A percentile compares a stretch with the other conserved stretches of the same genome.
phyloP scores from a whole-genome alignment of 2,113 vertebrate genomes.

The Cercocebus atys region DNA sequence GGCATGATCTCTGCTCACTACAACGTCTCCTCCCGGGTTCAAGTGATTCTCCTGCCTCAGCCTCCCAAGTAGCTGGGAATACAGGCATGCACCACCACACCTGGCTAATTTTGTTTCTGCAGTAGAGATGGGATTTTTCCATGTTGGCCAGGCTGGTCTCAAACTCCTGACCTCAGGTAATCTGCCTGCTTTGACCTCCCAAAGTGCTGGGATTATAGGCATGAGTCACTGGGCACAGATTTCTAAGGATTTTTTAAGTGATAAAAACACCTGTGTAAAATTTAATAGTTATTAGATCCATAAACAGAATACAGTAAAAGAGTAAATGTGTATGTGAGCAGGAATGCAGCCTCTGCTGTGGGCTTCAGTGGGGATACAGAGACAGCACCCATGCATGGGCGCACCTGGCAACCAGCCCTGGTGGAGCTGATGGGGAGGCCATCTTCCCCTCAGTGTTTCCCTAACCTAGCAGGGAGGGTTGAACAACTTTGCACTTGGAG shows the following conservation, averaged over 20 bases:
- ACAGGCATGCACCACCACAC: too few species aligned
- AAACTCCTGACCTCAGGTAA: too few species aligned
- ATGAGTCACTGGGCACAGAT: rapidly evolving
- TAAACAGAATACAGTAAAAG: rapidly evolving
- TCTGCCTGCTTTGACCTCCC: too few species aligned
- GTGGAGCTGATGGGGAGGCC: rapidly evolving
- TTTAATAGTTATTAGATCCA: background rate
- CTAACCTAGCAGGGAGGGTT: background rate
- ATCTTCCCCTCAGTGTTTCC: background rate
- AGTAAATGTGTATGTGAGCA: background rate
- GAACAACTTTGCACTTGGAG: background rate
- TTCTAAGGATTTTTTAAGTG: background rate
- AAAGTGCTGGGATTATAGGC: too few species aligned
- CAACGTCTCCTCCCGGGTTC: too few species aligned
- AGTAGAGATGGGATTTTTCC: too few species aligned
- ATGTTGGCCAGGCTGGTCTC: too few species aligned
- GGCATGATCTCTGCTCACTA: too few species aligned
- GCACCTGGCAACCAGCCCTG: background rate
- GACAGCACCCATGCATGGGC: rapidly evolving
- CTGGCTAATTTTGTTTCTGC: too few species aligned
- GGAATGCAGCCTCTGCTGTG: rapidly evolving
- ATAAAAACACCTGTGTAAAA: background rate
- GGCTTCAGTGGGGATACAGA: rapidly evolving
- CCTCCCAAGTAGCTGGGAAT: too few species aligned
- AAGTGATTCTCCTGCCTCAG: too few species aligned